Base-by-base conservation (phyloP, 2,113 vertebrate species). In the Dissostichus mawsoni region DNA sequence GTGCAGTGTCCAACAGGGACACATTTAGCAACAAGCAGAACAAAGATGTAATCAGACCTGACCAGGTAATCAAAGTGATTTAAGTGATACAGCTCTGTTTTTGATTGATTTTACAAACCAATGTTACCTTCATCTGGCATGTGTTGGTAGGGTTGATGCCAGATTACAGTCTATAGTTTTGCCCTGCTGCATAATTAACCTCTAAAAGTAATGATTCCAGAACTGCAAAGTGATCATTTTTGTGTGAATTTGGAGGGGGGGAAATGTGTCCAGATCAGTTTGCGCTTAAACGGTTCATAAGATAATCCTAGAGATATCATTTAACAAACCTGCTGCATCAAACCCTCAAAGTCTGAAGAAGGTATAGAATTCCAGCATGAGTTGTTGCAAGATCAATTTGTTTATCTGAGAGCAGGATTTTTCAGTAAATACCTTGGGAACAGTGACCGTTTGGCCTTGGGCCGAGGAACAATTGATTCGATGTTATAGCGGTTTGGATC, bases 391-490 rank as follows among this genome's bases (percentile, higher is more conserved):
- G 64, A 61, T 77, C 73, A n/a, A 65, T 44, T n/a, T 3, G 73
- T 76, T 45, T 33, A 66, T 33, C 69, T 68, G 50, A 63, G 48
- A 52, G 18, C 65, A 44, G 52, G 57, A 53, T 71, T 71, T 56
- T 53, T 81, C 58, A 63, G 36, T 7, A 41, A n/a, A 69, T 81
- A 47, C 56, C 25, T 45, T 50, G 41, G 5, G 25, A 74, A 29
- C 69, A 57, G 50, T 62, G 55, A 47, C 23, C 7, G 45, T 53
- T 55, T 69, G 77, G 29, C 20, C 69, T 20, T 1, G 0, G 47
- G 65, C 79, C 74, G 48, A 4, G 5, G 45, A 74, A 10, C 51
- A 17, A 74, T 80, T 64, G 68, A 83, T 83, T 63, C 1, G 33
- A 72, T 67, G 52, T 64, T 33, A 41, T 7, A 68, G 69, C 64